Conservation (phyloP, 2,888 invertebrate species). For the Caradrina kadenii region DNA sequence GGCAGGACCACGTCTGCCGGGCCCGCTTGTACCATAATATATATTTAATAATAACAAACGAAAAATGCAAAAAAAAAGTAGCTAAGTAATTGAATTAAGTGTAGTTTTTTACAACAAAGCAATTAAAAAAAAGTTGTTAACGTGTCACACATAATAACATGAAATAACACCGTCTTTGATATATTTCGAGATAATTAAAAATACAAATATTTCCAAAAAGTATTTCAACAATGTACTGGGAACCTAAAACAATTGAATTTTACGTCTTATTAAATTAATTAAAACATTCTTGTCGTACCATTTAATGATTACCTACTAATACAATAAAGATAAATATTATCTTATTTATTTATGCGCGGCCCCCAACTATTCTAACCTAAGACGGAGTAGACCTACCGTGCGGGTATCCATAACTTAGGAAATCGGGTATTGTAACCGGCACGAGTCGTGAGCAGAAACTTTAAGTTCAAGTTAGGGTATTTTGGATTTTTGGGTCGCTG, state of each 20-base stretch:
- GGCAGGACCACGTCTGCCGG: too few species aligned
- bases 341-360: too few species aligned
- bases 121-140: conserved; percentile 28
- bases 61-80: background rate
- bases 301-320: background rate
- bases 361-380: too few species aligned
- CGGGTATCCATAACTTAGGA: too few species aligned
- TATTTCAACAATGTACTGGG: conserved; percentile 39
- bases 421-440: too few species aligned
- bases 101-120: background rate
- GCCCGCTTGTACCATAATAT: too few species aligned
- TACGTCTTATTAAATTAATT: background rate
- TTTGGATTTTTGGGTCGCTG: too few species aligned
- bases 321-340: too few species aligned
- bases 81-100: background rate
- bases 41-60: background rate
- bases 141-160: conserved; percentile 27
- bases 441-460: too few species aligned
- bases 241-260: conserved; percentile 39
- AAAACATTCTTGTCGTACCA: conserved; percentile 19
- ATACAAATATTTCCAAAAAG: background rate
- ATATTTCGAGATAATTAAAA: conserved; percentile 3
- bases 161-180: background rate
- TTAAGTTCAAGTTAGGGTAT: too few species aligned
- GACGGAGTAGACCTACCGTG: too few species aligned